Conservation (phyloP, 2,113 vertebrate species). For the Dasyurus viverrinus region DNA sequence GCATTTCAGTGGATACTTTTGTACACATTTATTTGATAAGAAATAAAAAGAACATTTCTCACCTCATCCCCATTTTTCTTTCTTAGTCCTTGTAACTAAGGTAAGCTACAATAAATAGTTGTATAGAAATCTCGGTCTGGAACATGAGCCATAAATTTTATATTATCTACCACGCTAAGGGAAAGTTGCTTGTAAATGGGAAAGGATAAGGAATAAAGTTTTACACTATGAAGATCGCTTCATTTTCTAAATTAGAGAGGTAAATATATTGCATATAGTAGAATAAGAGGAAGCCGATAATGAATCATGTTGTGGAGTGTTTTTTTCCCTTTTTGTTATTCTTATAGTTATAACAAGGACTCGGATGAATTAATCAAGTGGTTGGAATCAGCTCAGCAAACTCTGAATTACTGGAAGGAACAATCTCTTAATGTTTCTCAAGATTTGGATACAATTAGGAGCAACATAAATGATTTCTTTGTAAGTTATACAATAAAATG, state of each 20-base stretch:
- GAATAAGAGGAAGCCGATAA: background rate
- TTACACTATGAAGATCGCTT: background rate
- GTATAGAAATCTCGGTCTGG: background rate
- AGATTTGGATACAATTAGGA: conserved; percentile 82
- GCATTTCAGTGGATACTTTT: background rate
- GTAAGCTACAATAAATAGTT: background rate
- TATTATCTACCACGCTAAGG: background rate
- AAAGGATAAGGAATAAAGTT: background rate
- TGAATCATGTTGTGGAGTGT: background rate
- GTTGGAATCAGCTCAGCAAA: conserved; percentile 86
- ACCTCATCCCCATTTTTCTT: conserved; percentile 33
- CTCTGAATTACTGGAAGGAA: conserved; percentile 85
- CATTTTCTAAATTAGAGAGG: conserved; percentile 12
- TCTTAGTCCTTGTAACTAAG: background rate
- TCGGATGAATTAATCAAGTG: conserved; percentile 84
- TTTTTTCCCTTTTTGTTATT: conserved; percentile 42
- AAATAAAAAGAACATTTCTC: conserved; percentile 2
- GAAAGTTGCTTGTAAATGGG: background rate
- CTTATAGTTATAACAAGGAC: conserved; percentile 87
- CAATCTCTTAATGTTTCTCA: conserved; percentile 82
- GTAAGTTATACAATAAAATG: conserved; percentile 82
- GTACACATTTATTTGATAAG: background rate
- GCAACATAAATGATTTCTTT: conserved; percentile 84
- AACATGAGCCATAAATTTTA: background rate
- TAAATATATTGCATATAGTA: background rate